phyloP scores from a whole-genome alignment of 23 tunicate species.

The Botrylloides violaceus region DNA sequence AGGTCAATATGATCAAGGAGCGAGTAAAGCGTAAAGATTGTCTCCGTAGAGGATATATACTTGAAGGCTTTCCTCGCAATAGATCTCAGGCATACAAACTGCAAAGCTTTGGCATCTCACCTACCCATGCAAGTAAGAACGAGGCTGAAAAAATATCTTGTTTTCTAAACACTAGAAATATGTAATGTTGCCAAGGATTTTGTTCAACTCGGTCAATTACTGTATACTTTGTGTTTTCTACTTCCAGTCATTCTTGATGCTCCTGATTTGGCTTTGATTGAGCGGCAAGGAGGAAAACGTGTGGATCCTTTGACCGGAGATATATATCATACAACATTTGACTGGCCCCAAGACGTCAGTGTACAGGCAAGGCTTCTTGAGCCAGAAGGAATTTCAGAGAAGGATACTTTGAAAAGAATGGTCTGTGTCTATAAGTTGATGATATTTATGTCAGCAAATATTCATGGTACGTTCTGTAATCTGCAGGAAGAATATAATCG shows the following conservation, averaged over 20 bases:
- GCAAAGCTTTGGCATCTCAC: conserved; percentile 56
- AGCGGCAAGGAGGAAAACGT: conserved; percentile 83
- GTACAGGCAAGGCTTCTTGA: conserved; percentile 77
- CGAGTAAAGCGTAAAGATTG: conserved; percentile 66
- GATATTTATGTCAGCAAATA: background rate
- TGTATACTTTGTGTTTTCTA: background rate
- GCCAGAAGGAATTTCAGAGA: conserved; percentile 62
- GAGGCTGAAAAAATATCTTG: too few species aligned
- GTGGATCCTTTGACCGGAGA: conserved; percentile 90
- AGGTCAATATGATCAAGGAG: conserved; percentile 56
- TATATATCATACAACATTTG: conserved; percentile 92
- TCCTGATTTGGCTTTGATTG: conserved; percentile 60
- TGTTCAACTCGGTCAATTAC: too few species aligned
- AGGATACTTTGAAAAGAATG: conserved; percentile 41
- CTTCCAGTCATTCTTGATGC: conserved; percentile 70
- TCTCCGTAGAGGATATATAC: conserved; percentile 59
- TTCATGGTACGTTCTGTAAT: background rate
- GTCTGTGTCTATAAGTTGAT: conserved; percentile 10
- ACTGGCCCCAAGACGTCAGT: conserved; percentile 89
- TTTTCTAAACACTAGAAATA: too few species aligned
- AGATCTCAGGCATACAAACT: conserved; percentile 55
- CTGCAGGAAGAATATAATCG: conserved; percentile 45
- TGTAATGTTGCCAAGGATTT: too few species aligned
- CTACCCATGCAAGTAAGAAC: conserved; percentile 58
- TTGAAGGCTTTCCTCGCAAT: conserved; percentile 84